Percentiles rank a stretch among this genome's conserved stretches.
These are phyloP conservation scores for Harpalus rufipes DNA, from an alignment of 2,888 invertebrate species.

Conservation along the genomic window DNA sequence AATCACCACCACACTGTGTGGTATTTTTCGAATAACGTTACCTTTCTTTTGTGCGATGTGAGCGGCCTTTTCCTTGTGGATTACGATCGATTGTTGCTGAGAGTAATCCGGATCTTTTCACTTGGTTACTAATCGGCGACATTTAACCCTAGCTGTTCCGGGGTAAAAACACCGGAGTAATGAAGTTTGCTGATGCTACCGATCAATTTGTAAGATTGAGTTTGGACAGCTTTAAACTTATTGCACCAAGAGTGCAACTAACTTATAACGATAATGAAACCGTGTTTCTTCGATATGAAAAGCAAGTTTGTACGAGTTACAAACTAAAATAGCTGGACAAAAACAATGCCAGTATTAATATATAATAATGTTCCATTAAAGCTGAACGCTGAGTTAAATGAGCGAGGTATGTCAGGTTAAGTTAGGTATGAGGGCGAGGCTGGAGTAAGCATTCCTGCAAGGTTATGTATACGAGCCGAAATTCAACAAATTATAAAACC, in stretches of 20 bases:
- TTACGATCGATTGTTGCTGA: conserved; percentile 18
- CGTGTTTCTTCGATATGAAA: not conserved
- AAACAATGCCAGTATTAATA: too few species aligned
- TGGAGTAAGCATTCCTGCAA: too few species aligned
- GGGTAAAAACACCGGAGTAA: not conserved
- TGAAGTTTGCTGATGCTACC: conserved; percentile 38
- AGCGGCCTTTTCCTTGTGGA: not conserved
- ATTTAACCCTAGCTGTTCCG: conserved; percentile 28
- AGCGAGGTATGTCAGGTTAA: too few species aligned
- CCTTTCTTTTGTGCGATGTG: not conserved
- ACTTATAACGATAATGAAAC: not conserved
- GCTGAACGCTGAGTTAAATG: too few species aligned
- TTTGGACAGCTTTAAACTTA: not conserved
- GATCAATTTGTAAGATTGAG: not conserved
- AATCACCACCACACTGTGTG: too few species aligned
- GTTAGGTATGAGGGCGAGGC: too few species aligned
- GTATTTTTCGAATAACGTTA: not conserved
- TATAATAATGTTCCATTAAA: too few species aligned
- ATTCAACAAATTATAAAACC: too few species aligned
- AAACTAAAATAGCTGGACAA: too few species aligned
- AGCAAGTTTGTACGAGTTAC: not conserved
- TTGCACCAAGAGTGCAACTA: conserved; percentile 10
- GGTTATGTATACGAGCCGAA: too few species aligned
- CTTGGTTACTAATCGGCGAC: conserved; percentile 34
- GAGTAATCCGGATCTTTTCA: conserved; percentile 30